Evolutionary conservation across 2,797 vertebrate genomes (phyloP).

Genomic region (Adrianichthys oophorus): DNA sequence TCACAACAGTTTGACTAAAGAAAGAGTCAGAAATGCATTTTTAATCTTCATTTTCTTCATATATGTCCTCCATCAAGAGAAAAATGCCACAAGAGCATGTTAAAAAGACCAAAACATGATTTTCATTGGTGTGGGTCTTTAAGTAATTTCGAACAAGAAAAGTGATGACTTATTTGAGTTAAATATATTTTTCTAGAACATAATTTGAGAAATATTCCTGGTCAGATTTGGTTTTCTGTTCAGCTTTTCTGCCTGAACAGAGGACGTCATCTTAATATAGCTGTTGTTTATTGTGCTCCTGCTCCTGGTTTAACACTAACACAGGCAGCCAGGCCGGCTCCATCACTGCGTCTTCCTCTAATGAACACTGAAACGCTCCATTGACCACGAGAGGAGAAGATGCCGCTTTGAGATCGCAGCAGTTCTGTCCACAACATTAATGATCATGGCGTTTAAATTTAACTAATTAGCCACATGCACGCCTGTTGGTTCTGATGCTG

Average conservation of each 20-base stretch:
- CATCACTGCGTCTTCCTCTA: conserved; percentile 57
- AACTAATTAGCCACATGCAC: conserved; percentile 77
- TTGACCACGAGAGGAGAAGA: conserved; percentile 62
- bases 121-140: too few species aligned
- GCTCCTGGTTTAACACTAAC: conserved; percentile 52
- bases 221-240: too few species aligned
- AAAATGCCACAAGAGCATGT: too few species aligned
- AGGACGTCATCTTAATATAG: conserved; percentile 44
- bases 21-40: too few species aligned
- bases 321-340: conserved; percentile 56
- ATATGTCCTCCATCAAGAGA: too few species aligned
- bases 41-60: too few species aligned
- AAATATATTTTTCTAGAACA: too few species aligned
- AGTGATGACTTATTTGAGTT: too few species aligned
- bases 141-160: too few species aligned
- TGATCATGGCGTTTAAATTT: conserved; percentile 76
- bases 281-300: conserved; percentile 35
- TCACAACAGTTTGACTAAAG: too few species aligned
- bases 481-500: conserved; percentile 65
- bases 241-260: conserved; percentile 15
- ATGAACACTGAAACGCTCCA: conserved; percentile 69
- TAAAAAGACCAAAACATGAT: too few species aligned
- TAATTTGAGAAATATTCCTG: too few species aligned
- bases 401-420: conserved; percentile 67
- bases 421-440: conserved; percentile 79